Base-by-base conservation (phyloP, 2,113 vertebrate genomes). In the Nibea coibor region DNA sequence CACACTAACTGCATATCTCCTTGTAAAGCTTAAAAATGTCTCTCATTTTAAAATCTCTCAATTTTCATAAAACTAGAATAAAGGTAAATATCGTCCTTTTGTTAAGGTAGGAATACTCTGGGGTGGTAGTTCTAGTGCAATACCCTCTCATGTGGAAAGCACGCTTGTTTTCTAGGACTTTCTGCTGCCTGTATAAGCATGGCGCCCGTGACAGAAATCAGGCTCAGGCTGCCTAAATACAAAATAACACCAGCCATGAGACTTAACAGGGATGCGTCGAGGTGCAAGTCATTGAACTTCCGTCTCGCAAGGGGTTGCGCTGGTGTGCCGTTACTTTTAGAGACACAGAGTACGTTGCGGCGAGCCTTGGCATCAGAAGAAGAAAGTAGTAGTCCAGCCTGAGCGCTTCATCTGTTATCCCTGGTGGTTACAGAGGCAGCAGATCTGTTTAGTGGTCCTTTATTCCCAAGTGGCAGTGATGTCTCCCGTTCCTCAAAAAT, bases 11-110 rank as follows among this genome's bases (percentile, higher is more conserved):
- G 91, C 88, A 92, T 88, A 89, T 82, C 81, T 86, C 81, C 70
- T 83, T 72, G 87, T 87, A 88, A 91, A 91, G 90, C 90, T 91
- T 89, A 87, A 80, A 91, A 91, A 93, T 26, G 76, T 88, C 75
- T 90, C 35, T 35, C 42, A 10, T 65, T 84, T 90, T 87, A 64
- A 91, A 92, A 88, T 91, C 85, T 91, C 82, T 62, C 39, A 83
- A 85, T 82, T 86, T 87, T 76, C 64, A 84, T 88, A 94, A 91
- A 91, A 90, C 85, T 86, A 91, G 75, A 77, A 89, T 89, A 84
- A 82, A 81, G 64, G 70, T 83, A 64, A 59, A 84, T 68, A 16
- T 72, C 1, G 53, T 89, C 84, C 82, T 54, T 72, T 61, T 20
- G 69, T 77, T 80, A 54, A 75, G 69, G 80, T 53, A 65, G 80